These are phyloP conservation scores for Mus musculus DNA, from an alignment of 2,113 vertebrate species.

Conservation along the genomic window GRCm39 chr13:71242501-71243000, in stretches of 20 bases:
- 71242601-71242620: background rate
- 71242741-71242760: background rate
- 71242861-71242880: background rate
- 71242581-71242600: background rate
- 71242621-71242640: background rate
- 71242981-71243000: background rate
- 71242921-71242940: background rate
- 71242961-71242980: background rate
- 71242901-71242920: background rate
- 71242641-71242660: background rate
- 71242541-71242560: background rate
- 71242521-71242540: too few relatives aligned
- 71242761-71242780: background rate
- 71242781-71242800: background rate
- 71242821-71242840: background rate
- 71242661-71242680: background rate
- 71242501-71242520: too few relatives aligned
- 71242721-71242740: background rate
- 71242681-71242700: background rate
- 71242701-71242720: background rate
- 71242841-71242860: background rate
- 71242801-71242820: background rate
- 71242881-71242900: too few relatives aligned
- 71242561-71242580: background rate
- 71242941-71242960: background rate